Evolutionary conservation across 2,797 vertebrate species (phyloP).

Genomic region (Rhinatrema bivittatum): DNA sequence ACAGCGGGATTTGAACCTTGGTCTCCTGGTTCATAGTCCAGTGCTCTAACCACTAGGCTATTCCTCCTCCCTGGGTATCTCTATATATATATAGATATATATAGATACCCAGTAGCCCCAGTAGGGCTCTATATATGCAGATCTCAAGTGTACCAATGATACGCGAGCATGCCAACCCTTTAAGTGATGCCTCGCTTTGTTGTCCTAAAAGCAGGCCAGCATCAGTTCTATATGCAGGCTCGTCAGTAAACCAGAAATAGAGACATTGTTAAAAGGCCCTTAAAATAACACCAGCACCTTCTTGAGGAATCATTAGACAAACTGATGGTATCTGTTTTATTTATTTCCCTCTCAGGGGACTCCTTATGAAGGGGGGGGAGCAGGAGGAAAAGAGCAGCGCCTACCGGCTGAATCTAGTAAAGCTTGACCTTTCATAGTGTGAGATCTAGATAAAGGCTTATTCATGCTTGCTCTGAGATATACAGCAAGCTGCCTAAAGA

Average conservation of each 20-base stretch:
- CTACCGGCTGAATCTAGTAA: conserved; percentile 22
- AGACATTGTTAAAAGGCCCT: conserved; percentile 45
- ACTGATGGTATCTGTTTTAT: conserved; percentile 56
- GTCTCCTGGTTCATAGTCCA: too few relatives aligned
- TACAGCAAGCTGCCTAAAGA: too few relatives aligned
- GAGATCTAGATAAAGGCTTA: conserved; percentile 24
- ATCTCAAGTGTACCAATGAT: too few relatives aligned
- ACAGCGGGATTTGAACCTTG: too few relatives aligned
- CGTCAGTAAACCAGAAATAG: conserved; percentile 44
- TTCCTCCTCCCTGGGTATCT: too few relatives aligned
- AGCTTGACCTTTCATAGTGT: conserved; percentile 27
- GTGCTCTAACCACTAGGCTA: too few relatives aligned
- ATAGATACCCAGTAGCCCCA: too few relatives aligned
- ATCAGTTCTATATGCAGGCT: conserved; percentile 38
- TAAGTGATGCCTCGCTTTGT: too few relatives aligned
- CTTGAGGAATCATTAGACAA: conserved; percentile 52
- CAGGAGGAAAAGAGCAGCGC: neutral
- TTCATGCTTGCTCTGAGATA: too few relatives aligned
- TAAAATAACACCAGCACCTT: conserved; percentile 47
- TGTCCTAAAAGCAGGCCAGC: conserved; percentile 54
- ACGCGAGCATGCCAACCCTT: too few relatives aligned
- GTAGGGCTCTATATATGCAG: too few relatives aligned
- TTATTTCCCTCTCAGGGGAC: conserved; percentile 33
- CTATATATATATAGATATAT: too few relatives aligned
- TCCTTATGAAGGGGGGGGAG: conserved; percentile 28